phyloP scores from a whole-genome alignment of 2,113 vertebrate species.

The Muntiacus muntjak region DNA sequence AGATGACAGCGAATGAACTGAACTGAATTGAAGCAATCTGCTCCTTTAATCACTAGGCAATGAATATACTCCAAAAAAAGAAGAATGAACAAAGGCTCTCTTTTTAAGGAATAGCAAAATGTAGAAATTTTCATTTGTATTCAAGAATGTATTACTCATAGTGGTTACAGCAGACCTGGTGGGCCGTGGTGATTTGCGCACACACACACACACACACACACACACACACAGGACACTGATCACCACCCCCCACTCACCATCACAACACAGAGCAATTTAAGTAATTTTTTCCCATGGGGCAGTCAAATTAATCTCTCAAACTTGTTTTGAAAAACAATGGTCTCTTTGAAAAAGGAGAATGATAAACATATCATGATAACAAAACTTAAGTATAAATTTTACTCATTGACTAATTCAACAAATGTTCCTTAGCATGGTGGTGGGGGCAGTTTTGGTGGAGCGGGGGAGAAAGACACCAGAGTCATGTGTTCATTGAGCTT shows the following conservation, averaged over 20 bases:
- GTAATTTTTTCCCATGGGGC: neutral
- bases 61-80: neutral
- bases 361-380: neutral
- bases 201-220: too few species aligned
- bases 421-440: neutral
- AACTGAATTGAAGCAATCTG: neutral
- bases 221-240: too few species aligned
- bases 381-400: neutral
- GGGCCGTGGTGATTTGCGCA: neutral
- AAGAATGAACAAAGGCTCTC: neutral
- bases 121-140: neutral
- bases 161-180: neutral
- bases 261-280: neutral
- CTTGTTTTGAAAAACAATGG: neutral
- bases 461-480: fast-evolving
- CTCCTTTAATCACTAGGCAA: neutral
- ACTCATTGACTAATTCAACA: neutral
- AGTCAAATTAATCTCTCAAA: neutral
- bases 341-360: neutral
- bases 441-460: fast-evolving
- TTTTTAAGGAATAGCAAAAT: neutral
- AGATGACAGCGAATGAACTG: neutral
- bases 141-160: neutral
- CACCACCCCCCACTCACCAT: neutral
- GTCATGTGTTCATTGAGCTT: neutral